These are phyloP conservation scores for Reticulitermes lucifugus DNA, from an alignment of 2,888 invertebrate genomes.

Conservation along the genomic window DNA sequence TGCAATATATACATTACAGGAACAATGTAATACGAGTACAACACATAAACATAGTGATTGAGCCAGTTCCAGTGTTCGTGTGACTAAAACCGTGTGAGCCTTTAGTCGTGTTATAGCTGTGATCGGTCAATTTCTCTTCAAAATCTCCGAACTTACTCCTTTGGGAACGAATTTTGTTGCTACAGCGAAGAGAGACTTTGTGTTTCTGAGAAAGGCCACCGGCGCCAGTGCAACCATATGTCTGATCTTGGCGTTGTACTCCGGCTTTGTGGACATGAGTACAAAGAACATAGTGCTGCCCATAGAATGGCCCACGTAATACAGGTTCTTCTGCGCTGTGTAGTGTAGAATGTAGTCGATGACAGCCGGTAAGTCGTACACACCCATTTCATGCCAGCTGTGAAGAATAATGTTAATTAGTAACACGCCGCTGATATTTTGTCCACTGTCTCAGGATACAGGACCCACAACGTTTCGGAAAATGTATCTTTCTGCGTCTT, in stretches of 20 bases:
- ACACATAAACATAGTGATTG: too few relatives aligned
- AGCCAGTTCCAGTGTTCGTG: too few relatives aligned
- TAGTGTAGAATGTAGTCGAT: constrained; percentile 27
- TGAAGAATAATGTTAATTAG: not conserved
- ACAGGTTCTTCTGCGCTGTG: not conserved
- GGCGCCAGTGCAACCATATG: constrained; percentile 47
- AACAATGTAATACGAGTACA: too few relatives aligned
- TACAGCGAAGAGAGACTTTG: not conserved
- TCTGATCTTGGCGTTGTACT: constrained; percentile 33
- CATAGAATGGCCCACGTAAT: constrained; percentile 41
- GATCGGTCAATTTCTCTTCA: too few relatives aligned
- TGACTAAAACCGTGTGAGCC: too few relatives aligned
- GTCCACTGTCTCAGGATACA: too few relatives aligned
- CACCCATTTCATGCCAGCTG: constrained; percentile 44
- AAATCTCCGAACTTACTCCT: not conserved
- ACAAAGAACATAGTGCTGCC: constrained; percentile 32
- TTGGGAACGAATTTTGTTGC: not conserved
- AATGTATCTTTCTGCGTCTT: too few relatives aligned
- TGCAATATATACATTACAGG: too few relatives aligned
- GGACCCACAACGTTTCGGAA: too few relatives aligned
- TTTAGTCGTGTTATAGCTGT: too few relatives aligned
- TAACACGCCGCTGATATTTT: too few relatives aligned
- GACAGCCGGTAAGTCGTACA: constrained; percentile 28
- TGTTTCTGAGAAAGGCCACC: constrained; percentile 28
- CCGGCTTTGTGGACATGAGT: constrained; percentile 2